Percentiles rank a stretch among this genome's conserved stretches.
Conservation (phyloP, 2,797 vertebrate genomes). For the Triplophysa bombifrons region DNA sequence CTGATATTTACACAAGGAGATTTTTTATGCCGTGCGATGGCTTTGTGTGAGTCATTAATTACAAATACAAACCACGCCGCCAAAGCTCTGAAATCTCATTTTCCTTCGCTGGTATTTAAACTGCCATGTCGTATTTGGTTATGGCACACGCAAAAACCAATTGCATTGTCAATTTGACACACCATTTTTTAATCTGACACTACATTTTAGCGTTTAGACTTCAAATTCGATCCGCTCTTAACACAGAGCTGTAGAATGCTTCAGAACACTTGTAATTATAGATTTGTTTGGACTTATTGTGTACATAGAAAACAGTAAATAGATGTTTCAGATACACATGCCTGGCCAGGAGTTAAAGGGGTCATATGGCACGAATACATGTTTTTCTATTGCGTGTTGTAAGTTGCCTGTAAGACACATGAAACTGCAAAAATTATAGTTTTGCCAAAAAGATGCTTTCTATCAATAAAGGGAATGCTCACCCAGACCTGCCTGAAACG, state of each 20-base stretch:
- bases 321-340: no score
- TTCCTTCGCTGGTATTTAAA: background rate
- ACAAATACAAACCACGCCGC: no score
- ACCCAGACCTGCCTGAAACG: no score
- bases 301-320: no score
- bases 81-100: background rate
- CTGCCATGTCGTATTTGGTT: background rate
- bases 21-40: background rate
- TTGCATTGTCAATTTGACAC: background rate
- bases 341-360: no score
- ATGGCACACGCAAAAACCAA: background rate
- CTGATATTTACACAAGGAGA: background rate
- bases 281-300: background rate
- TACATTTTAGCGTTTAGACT: background rate
- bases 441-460: no score
- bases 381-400: no score
- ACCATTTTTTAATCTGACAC: conserved; percentile 4
- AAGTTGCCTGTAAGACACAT: no score
- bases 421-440: no score
- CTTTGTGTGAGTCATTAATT: background rate
- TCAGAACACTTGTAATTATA: background rate
- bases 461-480: no score
- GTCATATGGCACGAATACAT: no score
- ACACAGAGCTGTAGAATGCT: background rate
- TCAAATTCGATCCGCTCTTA: background rate